Evolutionary conservation across 2,113 vertebrate genomes (phyloP).

Genomic region (Rallus limicola): DNA sequence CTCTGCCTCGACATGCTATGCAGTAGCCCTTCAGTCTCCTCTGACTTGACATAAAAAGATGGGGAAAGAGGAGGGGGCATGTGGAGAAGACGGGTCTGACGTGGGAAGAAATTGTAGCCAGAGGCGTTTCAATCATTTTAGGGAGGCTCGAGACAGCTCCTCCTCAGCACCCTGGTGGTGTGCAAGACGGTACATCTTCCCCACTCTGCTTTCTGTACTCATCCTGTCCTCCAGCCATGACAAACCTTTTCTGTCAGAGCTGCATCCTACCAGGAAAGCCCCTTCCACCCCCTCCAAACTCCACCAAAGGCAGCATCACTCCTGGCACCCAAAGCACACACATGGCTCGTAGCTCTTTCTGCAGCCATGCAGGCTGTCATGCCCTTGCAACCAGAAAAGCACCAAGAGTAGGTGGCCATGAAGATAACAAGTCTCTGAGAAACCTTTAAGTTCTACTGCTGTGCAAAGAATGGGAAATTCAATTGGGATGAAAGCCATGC

Average conservation of each 20-base stretch:
- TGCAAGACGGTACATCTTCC: not conserved
- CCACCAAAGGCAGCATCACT: not conserved
- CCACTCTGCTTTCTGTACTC: not conserved
- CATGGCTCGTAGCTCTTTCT: not conserved
- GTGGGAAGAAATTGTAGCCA: not conserved
- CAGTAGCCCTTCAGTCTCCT: not conserved
- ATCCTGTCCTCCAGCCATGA: not conserved
- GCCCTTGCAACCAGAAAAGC: not conserved
- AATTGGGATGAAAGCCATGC: fast-evolving
- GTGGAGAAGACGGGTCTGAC: not conserved
- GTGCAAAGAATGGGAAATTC: not conserved
- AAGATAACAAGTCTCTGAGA: not conserved
- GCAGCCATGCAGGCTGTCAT: not conserved
- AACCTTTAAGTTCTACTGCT: fast-evolving
- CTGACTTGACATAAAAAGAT: not conserved
- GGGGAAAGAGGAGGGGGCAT: not conserved
- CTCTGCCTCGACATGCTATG: not conserved
- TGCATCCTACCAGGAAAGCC: not conserved
- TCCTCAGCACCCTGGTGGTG: not conserved
- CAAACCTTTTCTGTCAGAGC: not conserved
- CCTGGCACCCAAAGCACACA: not conserved
- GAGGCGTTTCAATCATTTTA: not conserved
- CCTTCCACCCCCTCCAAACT: not conserved
- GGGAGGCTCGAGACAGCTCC: not conserved
- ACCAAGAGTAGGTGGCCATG: not conserved